Evolutionary conservation across 2,888 invertebrate species (phyloP), one percentile per base, ranked within the genome.

Genomic region (Gymnosoma rotundatum): DNA sequence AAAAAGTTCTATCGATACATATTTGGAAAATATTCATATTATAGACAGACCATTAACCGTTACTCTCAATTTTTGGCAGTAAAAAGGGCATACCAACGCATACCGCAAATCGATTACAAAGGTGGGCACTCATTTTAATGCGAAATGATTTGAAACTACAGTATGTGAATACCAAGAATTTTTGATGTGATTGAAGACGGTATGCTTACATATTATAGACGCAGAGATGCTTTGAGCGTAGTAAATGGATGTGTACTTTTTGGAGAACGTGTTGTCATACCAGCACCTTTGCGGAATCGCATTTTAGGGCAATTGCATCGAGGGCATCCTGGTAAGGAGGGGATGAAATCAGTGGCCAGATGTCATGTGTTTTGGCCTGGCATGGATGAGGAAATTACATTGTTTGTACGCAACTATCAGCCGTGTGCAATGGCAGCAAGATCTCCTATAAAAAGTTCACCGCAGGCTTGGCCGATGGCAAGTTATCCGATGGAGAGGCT

Each of bases 1-100:
- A 66, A 78, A 50, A 48, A 60, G 12, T 73, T 80, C 32, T 60
- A 78, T 61, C 75, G 69, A n/a, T 85, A 48, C 20, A 21, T 78
- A n/a, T 84, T 81, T 61, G 84, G 84, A 7, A 56, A 21, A 84
- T 78, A 45, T 84, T 78, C 54, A 73, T 72, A 4, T 60, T 83
- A 0, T 16, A 72, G 18, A 80, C 83, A 5, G 84, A 81, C 38
- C 74, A 78, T 21, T 81, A 84, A 25, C 81, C 84, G 8, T 10
- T 52, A 52, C 20, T 52, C 8, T 52, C 45, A 3, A 63, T 63
- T 21, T 63, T 63, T 20, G 45, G 63, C 21, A 63, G 9, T 20
- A 63, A 63, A 25, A 42, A 38, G 14, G 21, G 45, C 2, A 63
- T 63, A 6, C 45, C 63, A 45, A 12, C 18, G 45, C 45, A 38